Evolutionary conservation across 2,888 invertebrate genomes (phyloP).

Genomic region (Drosophila phalerata): DNA sequence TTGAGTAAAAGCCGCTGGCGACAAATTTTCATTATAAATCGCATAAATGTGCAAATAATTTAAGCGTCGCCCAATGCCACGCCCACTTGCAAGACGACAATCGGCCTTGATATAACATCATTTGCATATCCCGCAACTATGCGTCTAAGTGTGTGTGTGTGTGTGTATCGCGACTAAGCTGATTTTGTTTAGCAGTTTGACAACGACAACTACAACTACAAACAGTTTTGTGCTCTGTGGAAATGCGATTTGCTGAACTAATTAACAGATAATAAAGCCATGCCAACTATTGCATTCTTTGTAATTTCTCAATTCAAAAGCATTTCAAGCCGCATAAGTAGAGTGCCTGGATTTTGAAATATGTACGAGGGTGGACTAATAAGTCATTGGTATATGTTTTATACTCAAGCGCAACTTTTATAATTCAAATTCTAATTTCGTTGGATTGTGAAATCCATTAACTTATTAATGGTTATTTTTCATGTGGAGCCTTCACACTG

Average conservation of each 20-base stretch:
- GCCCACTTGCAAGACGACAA: constrained; percentile 32
- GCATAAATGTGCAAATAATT: constrained; percentile 68
- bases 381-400: neutral
- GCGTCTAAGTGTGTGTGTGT: constrained; percentile 7
- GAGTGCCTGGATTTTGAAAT: neutral
- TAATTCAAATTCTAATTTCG: neutral
- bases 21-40: constrained; percentile 50
- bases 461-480: neutral
- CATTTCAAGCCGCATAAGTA: neutral
- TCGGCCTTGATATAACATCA: constrained; percentile 32
- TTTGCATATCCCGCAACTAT: constrained; percentile 25
- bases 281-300: neutral
- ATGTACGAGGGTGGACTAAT: neutral
- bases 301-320: neutral
- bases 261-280: constrained; percentile 24
- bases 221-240: constrained; percentile 7
- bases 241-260: constrained; percentile 31
- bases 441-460: neutral
- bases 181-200: constrained; percentile 53
- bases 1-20: constrained; percentile 28
- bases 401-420: neutral
- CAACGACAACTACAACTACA: constrained; percentile 18
- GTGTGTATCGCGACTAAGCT: constrained; percentile 50
- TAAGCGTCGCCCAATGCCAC: constrained; percentile 56
- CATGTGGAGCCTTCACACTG: neutral